Percentiles rank a stretch among this genome's conserved stretches.
These are phyloP conservation scores for Solenopsis invicta DNA, from an alignment of 1,140 invertebrate species.

Conservation along the genomic window DNA sequence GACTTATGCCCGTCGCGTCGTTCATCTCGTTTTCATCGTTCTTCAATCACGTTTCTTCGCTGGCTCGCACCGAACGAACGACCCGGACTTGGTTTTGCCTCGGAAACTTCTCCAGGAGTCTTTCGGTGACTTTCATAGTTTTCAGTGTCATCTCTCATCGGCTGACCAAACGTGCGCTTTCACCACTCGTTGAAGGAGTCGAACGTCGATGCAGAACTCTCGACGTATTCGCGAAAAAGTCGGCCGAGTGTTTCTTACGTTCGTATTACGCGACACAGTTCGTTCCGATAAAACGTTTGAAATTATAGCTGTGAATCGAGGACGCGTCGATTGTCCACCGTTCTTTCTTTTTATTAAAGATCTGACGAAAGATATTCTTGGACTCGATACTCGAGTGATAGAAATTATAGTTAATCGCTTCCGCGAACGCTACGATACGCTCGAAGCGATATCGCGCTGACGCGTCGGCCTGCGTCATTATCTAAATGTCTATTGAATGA, in stretches of 20 bases:
- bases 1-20: neutral
- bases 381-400: neutral
- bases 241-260: neutral
- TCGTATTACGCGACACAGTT: neutral
- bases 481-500: slow-evolving; percentile 32
- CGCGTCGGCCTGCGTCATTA: slow-evolving; percentile 10
- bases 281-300: neutral
- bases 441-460: slow-evolving; percentile 33
- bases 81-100: slow-evolving; percentile 4
- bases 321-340: neutral
- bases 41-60: slow-evolving; percentile 23
- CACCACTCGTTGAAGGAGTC: slow-evolving; percentile 24
- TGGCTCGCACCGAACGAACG: neutral
- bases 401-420: slow-evolving; percentile 40
- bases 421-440: slow-evolving; percentile 1
- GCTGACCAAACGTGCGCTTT: slow-evolving; percentile 18
- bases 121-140: slow-evolving; percentile 12
- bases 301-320: slow-evolving; percentile 1
- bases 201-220: slow-evolving; percentile 26
- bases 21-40: slow-evolving; percentile 35
- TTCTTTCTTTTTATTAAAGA: neutral
- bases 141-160: slow-evolving; percentile 52
- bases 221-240: slow-evolving; percentile 28
- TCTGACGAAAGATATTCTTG: slow-evolving; percentile 12
- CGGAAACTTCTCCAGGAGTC: neutral